Evolutionary conservation across 2,888 invertebrate genomes (phyloP).

Genomic region (Aplocera efformata): DNA sequence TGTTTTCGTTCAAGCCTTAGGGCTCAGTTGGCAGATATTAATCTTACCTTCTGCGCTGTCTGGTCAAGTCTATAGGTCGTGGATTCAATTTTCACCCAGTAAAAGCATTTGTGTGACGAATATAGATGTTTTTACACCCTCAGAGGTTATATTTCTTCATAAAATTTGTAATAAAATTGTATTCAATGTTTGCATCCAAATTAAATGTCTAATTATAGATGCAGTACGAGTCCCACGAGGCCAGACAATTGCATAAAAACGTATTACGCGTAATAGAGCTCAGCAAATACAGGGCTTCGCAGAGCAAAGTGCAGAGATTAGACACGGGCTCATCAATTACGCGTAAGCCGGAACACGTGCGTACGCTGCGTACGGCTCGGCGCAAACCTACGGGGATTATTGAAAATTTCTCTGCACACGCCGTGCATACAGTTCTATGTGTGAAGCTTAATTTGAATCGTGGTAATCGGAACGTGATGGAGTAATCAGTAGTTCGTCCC

Average conservation of each 20-base stretch:
- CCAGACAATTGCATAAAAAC: slow-evolving; percentile 1
- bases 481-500: neutral
- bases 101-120: too few species aligned
- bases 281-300: slow-evolving; percentile 5
- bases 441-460: slow-evolving; percentile 22
- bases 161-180: too few species aligned
- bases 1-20: too few species aligned
- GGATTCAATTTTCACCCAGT: too few species aligned
- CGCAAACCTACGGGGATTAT: slow-evolving; percentile 71
- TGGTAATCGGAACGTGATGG: neutral
- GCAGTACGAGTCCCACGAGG: too few species aligned
- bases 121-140: too few species aligned
- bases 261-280: neutral
- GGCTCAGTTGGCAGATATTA: too few species aligned
- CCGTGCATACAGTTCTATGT: slow-evolving; percentile 28
- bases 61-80: too few species aligned
- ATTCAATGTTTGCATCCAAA: too few species aligned
- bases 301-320: slow-evolving; percentile 74
- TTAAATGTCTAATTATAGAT: too few species aligned
- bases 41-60: too few species aligned
- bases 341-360: slow-evolving; percentile 73
- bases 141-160: too few species aligned
- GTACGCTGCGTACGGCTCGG: slow-evolving; percentile 61
- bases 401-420: slow-evolving; percentile 60
- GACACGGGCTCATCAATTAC: slow-evolving; percentile 73